Evolutionary conservation across 2,888 invertebrate species (phyloP).

Genomic region (Xanthia togata): DNA sequence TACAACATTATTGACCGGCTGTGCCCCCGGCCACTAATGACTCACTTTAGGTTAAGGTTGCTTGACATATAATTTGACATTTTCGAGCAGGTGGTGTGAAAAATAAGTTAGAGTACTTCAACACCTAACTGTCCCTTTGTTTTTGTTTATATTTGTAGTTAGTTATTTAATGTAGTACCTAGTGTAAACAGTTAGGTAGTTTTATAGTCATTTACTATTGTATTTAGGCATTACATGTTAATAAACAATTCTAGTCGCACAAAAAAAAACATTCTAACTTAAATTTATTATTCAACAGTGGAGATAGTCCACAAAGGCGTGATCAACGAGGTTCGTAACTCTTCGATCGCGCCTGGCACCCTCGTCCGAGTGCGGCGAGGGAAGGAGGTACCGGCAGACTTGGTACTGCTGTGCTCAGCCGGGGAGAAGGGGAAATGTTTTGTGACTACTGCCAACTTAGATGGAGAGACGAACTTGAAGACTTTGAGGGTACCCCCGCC

Average conservation of each 20-base stretch:
- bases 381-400: constrained; percentile 95
- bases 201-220: no score
- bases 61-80: no score
- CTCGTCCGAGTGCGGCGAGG: constrained; percentile 93
- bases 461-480: constrained; percentile 95
- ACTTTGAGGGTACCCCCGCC: constrained; percentile 88
- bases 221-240: background rate
- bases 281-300: constrained; percentile 77
- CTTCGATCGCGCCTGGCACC: constrained; percentile 93
- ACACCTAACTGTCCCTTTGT: no score
- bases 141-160: no score
- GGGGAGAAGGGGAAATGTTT: constrained; percentile 93
- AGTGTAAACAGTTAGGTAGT: no score
- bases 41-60: no score
- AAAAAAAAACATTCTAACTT: background rate
- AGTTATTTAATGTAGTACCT: no score
- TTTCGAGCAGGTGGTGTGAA: no score
- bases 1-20: no score
- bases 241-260: background rate
- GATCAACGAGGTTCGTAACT: constrained; percentile 89
- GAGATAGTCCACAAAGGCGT: constrained; percentile 90
- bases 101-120: no score
- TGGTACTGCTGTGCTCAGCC: constrained; percentile 93
- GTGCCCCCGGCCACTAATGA: no score
- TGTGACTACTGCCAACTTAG: constrained; percentile 96